Evolutionary conservation across 2,888 invertebrate species (phyloP).

Genomic region (Drosophila pseudotakahashii): DNA sequence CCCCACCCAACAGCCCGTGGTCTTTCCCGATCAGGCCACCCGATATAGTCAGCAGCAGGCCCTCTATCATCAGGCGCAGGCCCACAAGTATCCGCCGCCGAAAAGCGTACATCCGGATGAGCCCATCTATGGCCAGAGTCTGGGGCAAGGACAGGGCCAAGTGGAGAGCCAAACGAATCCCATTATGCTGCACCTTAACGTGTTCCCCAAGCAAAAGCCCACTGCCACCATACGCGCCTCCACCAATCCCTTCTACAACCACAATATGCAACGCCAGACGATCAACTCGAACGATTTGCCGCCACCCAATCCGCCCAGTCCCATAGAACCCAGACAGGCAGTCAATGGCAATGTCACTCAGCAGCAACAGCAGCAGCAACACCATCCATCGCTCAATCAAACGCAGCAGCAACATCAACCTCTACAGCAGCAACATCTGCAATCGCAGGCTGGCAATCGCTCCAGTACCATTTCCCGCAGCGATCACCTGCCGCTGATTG

Average conservation of each 20-base stretch:
- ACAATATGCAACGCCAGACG: constrained; percentile 62
- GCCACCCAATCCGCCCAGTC: constrained; percentile 64
- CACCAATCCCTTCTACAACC: constrained; percentile 80
- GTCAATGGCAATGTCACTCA: constrained; percentile 6
- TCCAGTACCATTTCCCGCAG: constrained; percentile 71
- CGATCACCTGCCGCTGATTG: constrained; percentile 72
- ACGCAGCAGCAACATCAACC: constrained; percentile 16
- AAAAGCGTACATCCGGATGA: constrained; percentile 61
- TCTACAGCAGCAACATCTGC: constrained; percentile 7
- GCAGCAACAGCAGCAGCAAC: constrained; percentile 41
- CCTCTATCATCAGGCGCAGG: constrained; percentile 57
- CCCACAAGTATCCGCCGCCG: constrained; percentile 59
- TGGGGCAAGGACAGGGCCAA: constrained; percentile 1
- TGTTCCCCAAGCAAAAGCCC: constrained; percentile 86
- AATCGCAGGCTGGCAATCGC: constrained; percentile 10
- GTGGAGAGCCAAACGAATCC: constrained; percentile 83
- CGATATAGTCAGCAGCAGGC: constrained; percentile 67
- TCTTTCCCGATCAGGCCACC: constrained; percentile 68
- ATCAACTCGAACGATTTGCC: constrained; percentile 55
- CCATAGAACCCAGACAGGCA: constrained; percentile 67
- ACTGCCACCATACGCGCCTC: constrained; percentile 58
- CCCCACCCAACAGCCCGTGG: constrained; percentile 59
- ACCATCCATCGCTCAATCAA: constrained; percentile 20
- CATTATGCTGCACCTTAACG: constrained; percentile 88
- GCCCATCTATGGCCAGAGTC: constrained; percentile 45